Percentiles rank a stretch among this genome's conserved stretches.
Conservation (phyloP, 2,113 vertebrate genomes). For the Falco punctatus region DNA sequence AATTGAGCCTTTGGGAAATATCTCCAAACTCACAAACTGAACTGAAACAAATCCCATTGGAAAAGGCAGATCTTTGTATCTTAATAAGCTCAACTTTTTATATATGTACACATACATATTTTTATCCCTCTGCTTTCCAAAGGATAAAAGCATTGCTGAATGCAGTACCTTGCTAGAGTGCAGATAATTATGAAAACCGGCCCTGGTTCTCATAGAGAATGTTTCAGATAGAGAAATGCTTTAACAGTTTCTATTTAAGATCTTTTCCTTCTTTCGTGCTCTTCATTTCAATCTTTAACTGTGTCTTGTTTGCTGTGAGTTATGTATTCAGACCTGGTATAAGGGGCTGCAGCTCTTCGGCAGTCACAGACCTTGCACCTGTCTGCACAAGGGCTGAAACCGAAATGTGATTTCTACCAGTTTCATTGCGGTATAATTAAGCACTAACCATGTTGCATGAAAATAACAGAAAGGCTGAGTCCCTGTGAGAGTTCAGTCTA, state of each 20-base stretch:
- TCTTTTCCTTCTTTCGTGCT: not conserved
- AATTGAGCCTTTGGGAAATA: slow-evolving; percentile 52
- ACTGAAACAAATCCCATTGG: not conserved
- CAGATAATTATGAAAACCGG: not conserved
- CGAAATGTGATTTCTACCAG: not conserved
- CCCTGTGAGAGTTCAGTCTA: not conserved
- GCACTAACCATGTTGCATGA: not conserved
- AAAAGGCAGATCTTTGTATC: slow-evolving; percentile 16
- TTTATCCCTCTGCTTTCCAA: slow-evolving; percentile 8
- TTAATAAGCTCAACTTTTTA: slow-evolving; percentile 5
- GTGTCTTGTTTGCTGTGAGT: not conserved
- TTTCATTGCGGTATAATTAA: not conserved
- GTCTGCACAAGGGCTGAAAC: not conserved
- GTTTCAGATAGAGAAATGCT: not conserved
- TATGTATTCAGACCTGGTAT: not conserved
- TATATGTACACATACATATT: not conserved
- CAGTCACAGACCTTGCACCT: not conserved
- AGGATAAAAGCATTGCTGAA: not conserved
- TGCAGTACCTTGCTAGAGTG: not conserved
- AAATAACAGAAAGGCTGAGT: not conserved
- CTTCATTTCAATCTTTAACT: not conserved
- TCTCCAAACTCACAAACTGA: not conserved
- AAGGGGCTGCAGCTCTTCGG: not conserved
- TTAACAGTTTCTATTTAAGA: not conserved
- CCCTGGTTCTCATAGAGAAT: not conserved